These are phyloP conservation scores for Vespertilio murinus DNA, from an alignment of 2,797 vertebrate species.

Conservation along the genomic window DNA sequence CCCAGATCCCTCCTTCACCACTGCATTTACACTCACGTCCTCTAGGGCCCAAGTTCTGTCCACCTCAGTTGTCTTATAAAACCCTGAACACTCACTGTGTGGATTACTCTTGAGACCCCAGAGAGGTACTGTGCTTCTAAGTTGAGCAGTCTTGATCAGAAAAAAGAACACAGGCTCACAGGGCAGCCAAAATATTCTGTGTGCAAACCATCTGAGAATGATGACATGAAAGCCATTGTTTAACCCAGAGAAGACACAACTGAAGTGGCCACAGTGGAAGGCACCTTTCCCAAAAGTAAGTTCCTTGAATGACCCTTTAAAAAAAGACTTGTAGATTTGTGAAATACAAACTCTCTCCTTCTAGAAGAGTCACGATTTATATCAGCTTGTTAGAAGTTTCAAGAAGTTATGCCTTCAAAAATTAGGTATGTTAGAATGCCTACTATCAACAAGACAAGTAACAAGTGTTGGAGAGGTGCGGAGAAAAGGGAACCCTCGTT, in stretches of 20 bases:
- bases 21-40: rapidly evolving
- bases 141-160: neutral
- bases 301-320: neutral
- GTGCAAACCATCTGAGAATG: neutral
- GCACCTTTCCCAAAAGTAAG: neutral
- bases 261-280: neutral
- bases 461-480: neutral
- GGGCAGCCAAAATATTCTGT: neutral
- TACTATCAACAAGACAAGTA: neutral
- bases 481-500: neutral
- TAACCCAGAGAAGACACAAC: neutral
- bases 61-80: neutral
- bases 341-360: neutral
- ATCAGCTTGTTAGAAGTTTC: neutral
- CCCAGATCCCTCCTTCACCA: neutral
- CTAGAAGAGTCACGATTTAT: neutral
- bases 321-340: neutral
- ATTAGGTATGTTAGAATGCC: neutral
- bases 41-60: neutral
- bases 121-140: neutral
- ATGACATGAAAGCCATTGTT: neutral
- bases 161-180: neutral
- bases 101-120: neutral
- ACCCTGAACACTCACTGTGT: neutral
- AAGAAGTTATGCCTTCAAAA: conserved; percentile 16